Conservation (phyloP, 2,113 vertebrate genomes). For the Mus pahari region DNA sequence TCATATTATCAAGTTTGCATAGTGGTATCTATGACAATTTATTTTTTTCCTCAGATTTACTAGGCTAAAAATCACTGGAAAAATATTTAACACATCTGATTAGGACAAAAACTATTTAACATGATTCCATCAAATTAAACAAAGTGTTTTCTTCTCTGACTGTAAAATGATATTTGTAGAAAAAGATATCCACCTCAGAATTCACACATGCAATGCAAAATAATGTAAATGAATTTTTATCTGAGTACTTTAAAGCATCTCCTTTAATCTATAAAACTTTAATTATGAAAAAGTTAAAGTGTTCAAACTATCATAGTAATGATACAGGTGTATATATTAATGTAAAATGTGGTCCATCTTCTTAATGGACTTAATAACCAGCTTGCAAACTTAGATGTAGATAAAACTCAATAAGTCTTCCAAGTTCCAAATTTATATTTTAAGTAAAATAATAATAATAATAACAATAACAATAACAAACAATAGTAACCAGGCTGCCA, state of each 20-base stretch:
- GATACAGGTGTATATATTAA: neutral
- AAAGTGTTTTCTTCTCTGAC: conserved; percentile 24
- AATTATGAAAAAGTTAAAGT: neutral
- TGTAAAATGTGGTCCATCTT: neutral
- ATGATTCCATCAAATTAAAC: conserved; percentile 59
- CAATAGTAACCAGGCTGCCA: neutral
- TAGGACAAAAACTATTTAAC: conserved; percentile 53
- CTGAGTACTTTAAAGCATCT: neutral
- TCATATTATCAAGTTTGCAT: conserved; percentile 42
- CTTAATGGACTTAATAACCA: conserved; percentile 40
- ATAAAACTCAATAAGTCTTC: conserved; percentile 15
- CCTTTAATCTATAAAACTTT: neutral
- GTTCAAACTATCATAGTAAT: neutral
- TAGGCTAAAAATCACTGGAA: conserved; percentile 44
- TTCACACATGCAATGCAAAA: neutral
- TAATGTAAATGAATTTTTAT: conserved; percentile 17
- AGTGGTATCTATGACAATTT: conserved; percentile 45
- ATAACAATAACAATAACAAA: neutral
- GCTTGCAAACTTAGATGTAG: neutral
- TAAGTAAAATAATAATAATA: conserved; percentile 5
- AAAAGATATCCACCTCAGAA: neutral
- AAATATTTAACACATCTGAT: conserved; percentile 66
- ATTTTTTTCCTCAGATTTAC: neutral
- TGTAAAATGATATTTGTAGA: neutral
- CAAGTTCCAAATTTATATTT: conserved; percentile 34